Percentiles rank a stretch among this genome's conserved stretches.
Conservation (phyloP, 1,140 invertebrate genomes). For the Cyphomyrmex costatus region DNA sequence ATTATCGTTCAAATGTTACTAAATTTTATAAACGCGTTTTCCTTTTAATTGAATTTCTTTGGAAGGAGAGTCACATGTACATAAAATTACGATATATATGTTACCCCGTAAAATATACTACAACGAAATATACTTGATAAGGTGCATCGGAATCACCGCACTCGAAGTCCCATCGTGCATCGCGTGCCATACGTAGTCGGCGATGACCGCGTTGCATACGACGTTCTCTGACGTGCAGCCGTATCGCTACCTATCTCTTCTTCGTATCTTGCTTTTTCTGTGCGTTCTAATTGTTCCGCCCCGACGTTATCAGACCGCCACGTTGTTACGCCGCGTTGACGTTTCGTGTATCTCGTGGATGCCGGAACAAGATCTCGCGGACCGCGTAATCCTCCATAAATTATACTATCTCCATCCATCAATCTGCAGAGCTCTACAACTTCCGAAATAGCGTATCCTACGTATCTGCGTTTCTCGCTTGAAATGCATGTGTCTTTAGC, state of each 20-base stretch:
- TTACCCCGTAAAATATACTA: neutral
- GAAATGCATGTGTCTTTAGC: conserved; percentile 11
- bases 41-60: neutral
- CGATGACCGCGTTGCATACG: conserved; percentile 23
- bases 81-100: neutral
- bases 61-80: neutral
- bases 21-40: neutral
- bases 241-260: conserved; percentile 29
- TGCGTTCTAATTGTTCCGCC: conserved; percentile 60
- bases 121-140: neutral
- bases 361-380: conserved; percentile 49
- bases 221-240: conserved; percentile 41
- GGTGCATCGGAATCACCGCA: neutral
- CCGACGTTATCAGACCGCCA: conserved; percentile 30
- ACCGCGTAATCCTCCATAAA: conserved; percentile 54
- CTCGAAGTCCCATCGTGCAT: conserved; percentile 29
- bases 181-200: conserved; percentile 41
- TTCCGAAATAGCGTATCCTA: conserved; percentile 20
- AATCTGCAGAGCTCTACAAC: conserved; percentile 25
- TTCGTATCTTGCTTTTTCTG: conserved; percentile 47
- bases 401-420: conserved; percentile 58
- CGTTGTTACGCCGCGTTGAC: conserved; percentile 28
- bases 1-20: neutral
- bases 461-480: neutral
- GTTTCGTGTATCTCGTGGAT: conserved; percentile 34